These are phyloP conservation scores for Eupithecia subumbrata DNA, from an alignment of 2,888 invertebrate species.

Conservation along the genomic window DNA sequence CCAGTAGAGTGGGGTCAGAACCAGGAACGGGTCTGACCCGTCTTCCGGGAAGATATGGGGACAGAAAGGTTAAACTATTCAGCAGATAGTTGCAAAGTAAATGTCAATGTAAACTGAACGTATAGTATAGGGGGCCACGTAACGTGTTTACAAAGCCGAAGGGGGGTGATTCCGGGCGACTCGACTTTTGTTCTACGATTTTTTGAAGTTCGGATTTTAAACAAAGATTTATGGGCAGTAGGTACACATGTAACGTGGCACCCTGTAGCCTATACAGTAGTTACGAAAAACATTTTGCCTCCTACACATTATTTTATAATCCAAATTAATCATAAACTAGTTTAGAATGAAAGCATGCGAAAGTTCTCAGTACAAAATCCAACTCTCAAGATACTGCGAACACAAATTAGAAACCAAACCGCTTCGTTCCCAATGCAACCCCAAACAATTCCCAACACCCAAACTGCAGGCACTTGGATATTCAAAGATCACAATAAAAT, in stretches of 20 bases:
- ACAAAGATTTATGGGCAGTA: neutral
- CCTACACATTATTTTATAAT: neutral
- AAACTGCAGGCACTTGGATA: constrained; percentile 44
- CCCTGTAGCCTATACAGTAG: neutral
- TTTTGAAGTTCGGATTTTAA: neutral
- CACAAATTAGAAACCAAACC: constrained; percentile 9
- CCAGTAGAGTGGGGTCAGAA: constrained; percentile 48
- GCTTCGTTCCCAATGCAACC: constrained; percentile 8
- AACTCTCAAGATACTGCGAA: neutral
- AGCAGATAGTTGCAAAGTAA: constrained; percentile 20
- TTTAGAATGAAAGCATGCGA: neutral
- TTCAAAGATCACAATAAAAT: constrained; percentile 65
- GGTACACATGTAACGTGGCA: neutral
- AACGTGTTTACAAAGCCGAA: neutral
- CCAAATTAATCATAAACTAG: neutral
- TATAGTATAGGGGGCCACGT: neutral
- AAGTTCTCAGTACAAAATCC: neutral
- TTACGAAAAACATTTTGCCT: neutral
- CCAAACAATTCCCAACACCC: constrained; percentile 23
- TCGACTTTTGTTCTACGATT: neutral
- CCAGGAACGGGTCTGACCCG: constrained; percentile 29
- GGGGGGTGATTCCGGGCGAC: neutral
- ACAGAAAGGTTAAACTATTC: constrained; percentile 62
- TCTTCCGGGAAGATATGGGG: constrained; percentile 61
- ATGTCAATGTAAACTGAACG: neutral